phyloP scores from a whole-genome alignment of 2,888 invertebrate genomes.

The Leptinotarsa rubiginosa region DNA sequence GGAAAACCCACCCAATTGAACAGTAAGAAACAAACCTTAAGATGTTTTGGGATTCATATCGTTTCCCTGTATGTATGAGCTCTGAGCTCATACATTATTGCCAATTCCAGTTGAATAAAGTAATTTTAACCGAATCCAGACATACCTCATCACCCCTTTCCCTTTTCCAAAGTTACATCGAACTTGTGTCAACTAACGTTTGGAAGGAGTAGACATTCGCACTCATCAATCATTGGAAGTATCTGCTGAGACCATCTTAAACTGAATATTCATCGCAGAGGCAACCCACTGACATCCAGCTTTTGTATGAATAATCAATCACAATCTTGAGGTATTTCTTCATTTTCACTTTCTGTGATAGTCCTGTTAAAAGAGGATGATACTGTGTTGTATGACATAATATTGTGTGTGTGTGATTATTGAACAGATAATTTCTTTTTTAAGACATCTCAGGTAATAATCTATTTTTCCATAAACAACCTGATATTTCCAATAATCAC shows the following conservation, averaged over 20 bases:
- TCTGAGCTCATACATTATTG: too few species aligned
- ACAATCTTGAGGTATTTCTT: neutral
- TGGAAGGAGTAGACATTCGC: neutral
- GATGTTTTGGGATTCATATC: too few species aligned
- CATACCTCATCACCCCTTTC: neutral
- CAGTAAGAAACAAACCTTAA: too few species aligned
- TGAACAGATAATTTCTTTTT: too few species aligned
- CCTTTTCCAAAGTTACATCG: neutral
- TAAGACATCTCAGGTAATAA: too few species aligned
- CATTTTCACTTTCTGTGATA: neutral
- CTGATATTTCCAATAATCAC: too few species aligned
- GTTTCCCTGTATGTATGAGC: too few species aligned
- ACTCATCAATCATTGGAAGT: neutral
- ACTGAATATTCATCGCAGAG: slow-evolving; percentile 1
- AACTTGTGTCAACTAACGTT: neutral
- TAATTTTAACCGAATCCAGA: neutral
- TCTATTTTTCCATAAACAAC: too few species aligned
- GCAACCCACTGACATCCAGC: neutral
- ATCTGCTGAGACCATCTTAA: neutral
- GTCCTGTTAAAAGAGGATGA: neutral
- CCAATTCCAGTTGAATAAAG: too few species aligned
- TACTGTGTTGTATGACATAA: too few species aligned
- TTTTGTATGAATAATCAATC: neutral
- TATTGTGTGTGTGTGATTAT: too few species aligned
- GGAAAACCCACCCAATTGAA: too few species aligned